Evolutionary conservation across 2,888 invertebrate genomes (phyloP).

Genomic region (Lepidochrysops patricia): DNA sequence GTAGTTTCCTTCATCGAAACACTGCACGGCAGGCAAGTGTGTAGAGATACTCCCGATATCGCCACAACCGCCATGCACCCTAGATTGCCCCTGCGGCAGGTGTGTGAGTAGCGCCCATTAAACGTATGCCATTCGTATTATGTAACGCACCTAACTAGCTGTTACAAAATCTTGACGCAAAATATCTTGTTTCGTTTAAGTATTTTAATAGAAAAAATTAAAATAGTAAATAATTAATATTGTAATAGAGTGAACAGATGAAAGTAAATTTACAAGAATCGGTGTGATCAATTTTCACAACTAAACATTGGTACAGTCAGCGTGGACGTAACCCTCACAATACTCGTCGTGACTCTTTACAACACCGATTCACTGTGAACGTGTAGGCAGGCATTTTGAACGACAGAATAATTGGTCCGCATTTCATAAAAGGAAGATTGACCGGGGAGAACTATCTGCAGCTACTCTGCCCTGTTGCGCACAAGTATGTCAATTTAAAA

Average conservation of each 20-base stretch:
- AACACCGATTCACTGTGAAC: slow-evolving; percentile 18
- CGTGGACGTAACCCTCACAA: slow-evolving; percentile 17
- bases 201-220: no score
- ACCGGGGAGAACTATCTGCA: neutral
- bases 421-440: neutral
- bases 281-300: no score
- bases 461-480: neutral
- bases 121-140: no score
- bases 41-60: no score
- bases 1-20: slow-evolving; percentile 23
- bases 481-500: neutral
- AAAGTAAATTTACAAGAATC: no score
- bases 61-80: slow-evolving; percentile 1
- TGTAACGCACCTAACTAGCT: no score
- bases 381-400: slow-evolving; percentile 19
- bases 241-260: no score
- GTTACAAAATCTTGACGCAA: no score
- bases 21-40: no score
- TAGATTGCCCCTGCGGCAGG: slow-evolving; percentile 1
- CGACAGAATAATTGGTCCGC: neutral
- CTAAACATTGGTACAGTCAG: no score
- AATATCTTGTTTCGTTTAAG: no score
- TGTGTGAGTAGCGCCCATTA: neutral
- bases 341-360: slow-evolving; percentile 7
- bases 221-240: no score